These are phyloP conservation scores for Parnassius apollo DNA, from an alignment of 2,888 invertebrate genomes.

Conservation along the genomic window DNA sequence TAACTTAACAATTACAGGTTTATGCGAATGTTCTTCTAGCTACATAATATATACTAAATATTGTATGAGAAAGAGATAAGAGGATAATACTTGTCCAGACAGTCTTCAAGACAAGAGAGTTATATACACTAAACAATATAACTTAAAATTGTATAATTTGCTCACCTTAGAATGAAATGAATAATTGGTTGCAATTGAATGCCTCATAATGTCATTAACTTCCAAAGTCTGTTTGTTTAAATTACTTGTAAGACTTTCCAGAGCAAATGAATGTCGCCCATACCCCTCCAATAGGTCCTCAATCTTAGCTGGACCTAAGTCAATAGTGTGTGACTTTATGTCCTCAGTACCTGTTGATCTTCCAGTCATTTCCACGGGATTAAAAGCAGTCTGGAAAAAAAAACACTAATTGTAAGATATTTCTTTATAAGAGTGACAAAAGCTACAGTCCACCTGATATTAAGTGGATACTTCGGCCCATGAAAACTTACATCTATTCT, in stretches of 20 bases:
- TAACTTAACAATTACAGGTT: too few species aligned
- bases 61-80: too few species aligned
- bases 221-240: slow-evolving; percentile 65
- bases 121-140: too few species aligned
- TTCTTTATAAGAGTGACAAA: too few species aligned
- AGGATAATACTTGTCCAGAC: too few species aligned
- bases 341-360: slow-evolving; percentile 66
- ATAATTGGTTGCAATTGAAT: slow-evolving; percentile 66
- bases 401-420: not conserved
- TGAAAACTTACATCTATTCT: too few species aligned
- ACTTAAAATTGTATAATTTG: not conserved
- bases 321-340: slow-evolving; percentile 29
- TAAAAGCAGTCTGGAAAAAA: slow-evolving; percentile 57
- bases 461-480: too few species aligned
- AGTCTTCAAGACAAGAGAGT: too few species aligned
- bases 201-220: slow-evolving; percentile 62
- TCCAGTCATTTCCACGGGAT: slow-evolving; percentile 71
- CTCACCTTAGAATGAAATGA: slow-evolving; percentile 68
- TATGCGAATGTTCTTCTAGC: not conserved
- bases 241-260: slow-evolving; percentile 53
- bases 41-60: not conserved
- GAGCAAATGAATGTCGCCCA: slow-evolving; percentile 54
- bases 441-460: too few species aligned
- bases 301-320: slow-evolving; percentile 28
- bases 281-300: slow-evolving; percentile 37